Conservation (phyloP, 1,140 invertebrate genomes). For the Aphaenogaster rudis region DNA sequence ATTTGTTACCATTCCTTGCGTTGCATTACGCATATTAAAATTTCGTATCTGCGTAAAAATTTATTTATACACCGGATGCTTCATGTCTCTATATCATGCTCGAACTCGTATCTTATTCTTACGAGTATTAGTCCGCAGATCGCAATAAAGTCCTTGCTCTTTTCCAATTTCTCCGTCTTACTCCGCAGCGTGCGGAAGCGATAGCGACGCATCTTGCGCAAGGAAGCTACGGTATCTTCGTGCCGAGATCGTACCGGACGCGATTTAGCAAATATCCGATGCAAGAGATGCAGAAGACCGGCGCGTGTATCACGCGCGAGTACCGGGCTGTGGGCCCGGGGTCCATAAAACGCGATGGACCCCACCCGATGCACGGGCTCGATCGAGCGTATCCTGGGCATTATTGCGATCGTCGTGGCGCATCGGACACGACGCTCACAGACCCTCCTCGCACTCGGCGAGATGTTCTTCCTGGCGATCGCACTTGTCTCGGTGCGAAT, state of each 20-base stretch:
- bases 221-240: constrained; percentile 14
- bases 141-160: constrained; percentile 6
- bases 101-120: not conserved
- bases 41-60: not conserved
- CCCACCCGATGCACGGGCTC: constrained; percentile 72
- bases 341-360: constrained; percentile 73
- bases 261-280: constrained; percentile 73
- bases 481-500: constrained; percentile 34
- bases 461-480: not conserved
- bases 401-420: constrained; percentile 76
- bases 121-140: not conserved
- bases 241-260: constrained; percentile 64
- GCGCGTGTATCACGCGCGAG: constrained; percentile 52
- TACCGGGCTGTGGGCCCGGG: constrained; percentile 27
- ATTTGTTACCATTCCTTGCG: not conserved
- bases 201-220: constrained; percentile 43
- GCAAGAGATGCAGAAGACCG: constrained; percentile 35
- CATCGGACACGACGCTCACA: constrained; percentile 63
- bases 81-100: not conserved
- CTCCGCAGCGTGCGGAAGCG: constrained; percentile 36
- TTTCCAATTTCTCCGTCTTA: not conserved
- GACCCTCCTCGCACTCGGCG: not conserved
- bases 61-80: not conserved
- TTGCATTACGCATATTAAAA: not conserved
- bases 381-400: constrained; percentile 75